Percentiles rank a stretch among this genome's conserved stretches.
These are phyloP conservation scores for Meteorus colon DNA, from an alignment of 2,888 invertebrate species.

Conservation along the genomic window DNA sequence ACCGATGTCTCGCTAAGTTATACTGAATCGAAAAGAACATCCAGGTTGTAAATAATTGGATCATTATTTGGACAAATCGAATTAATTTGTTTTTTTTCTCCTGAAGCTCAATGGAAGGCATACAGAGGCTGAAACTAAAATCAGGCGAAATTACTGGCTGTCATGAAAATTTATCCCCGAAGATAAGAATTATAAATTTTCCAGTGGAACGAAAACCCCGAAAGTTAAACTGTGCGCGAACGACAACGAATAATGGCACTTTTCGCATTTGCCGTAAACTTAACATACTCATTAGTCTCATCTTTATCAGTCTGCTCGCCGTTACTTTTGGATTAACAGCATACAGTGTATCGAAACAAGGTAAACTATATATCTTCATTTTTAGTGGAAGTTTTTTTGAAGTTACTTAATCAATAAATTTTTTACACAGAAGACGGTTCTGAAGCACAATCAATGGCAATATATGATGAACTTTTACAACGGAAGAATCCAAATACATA, in stretches of 20 bases:
- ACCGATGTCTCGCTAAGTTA: background rate
- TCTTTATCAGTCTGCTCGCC: background rate
- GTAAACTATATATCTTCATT: background rate
- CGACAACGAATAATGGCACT: background rate
- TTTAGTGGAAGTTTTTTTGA: background rate
- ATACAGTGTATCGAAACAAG: background rate
- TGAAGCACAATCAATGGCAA: background rate
- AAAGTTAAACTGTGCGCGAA: background rate
- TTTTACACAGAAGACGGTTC: background rate
- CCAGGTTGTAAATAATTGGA: background rate
- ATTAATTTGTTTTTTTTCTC: background rate
- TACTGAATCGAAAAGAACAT: background rate
- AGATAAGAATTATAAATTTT: background rate
- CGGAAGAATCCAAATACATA: background rate
- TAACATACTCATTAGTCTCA: background rate
- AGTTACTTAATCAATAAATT: too few relatives aligned
- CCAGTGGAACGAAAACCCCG: background rate
- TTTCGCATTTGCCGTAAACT: background rate
- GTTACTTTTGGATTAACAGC: background rate
- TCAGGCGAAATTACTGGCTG: background rate
- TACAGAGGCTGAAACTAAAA: background rate
- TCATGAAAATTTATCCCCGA: background rate
- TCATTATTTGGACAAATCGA: background rate
- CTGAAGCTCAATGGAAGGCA: background rate
- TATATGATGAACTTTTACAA: background rate